Conservation (phyloP, 1,140 invertebrate species). For the Apis florea region DNA sequence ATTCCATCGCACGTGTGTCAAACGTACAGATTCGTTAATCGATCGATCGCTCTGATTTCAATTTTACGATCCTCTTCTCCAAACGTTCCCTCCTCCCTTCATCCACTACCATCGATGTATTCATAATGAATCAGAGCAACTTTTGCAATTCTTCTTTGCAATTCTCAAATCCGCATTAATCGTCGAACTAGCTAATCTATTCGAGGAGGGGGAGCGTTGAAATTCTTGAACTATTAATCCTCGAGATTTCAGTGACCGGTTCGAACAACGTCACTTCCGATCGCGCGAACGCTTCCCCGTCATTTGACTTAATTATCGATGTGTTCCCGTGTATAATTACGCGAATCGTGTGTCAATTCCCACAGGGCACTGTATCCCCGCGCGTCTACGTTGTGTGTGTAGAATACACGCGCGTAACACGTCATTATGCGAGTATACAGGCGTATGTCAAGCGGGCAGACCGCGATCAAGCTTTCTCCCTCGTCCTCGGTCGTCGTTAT, state of each 20-base stretch:
- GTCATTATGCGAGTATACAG: constrained; percentile 44
- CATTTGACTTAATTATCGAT: constrained; percentile 58
- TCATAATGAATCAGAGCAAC: too few relatives aligned
- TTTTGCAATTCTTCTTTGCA: not conserved
- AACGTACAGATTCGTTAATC: not conserved
- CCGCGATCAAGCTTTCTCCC: constrained; percentile 12
- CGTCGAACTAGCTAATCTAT: too few relatives aligned
- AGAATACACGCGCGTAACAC: constrained; percentile 8
- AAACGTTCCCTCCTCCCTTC: too few relatives aligned
- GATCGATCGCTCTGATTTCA: not conserved
- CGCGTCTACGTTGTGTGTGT: not conserved
- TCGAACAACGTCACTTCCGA: not conserved
- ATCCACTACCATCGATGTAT: not conserved
- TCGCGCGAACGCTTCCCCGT: not conserved
- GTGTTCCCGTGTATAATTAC: constrained; percentile 32
- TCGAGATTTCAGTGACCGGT: rapidly evolving
- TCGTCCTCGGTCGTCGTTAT: constrained; percentile 44
- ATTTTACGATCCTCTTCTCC: not conserved
- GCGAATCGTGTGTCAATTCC: constrained; percentile 54
- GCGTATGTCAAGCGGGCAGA: constrained; percentile 18
- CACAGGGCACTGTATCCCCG: not conserved
- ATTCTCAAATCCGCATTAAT: not conserved
- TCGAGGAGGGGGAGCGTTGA: too few relatives aligned
- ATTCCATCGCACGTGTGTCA: not conserved
- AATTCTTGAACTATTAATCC: constrained; percentile 11